phyloP scores from a whole-genome alignment of 2,797 vertebrate genomes.

The Ceryle rudis region DNA sequence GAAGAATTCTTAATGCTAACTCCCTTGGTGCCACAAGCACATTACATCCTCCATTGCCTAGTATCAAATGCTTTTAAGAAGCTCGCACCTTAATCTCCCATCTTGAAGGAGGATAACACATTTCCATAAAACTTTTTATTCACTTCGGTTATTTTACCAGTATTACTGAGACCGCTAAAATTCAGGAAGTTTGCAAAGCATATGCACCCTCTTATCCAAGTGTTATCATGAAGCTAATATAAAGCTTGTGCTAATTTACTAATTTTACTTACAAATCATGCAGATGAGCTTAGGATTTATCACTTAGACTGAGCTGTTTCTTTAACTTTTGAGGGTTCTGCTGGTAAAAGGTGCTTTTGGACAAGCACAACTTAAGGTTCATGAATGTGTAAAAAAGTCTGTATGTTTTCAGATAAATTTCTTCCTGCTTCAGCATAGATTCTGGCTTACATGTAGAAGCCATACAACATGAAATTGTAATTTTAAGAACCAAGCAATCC shows the following conservation, averaged over 20 bases:
- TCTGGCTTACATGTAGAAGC: background rate
- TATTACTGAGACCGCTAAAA: background rate
- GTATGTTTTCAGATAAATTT: background rate
- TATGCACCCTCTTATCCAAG: background rate
- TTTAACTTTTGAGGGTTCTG: background rate
- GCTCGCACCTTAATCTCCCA: background rate
- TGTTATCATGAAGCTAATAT: background rate
- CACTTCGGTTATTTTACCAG: background rate
- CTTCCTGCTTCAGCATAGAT: background rate
- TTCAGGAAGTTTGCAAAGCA: background rate
- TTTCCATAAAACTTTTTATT: background rate
- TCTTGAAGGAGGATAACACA: background rate
- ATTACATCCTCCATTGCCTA: background rate
- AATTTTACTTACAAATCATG: background rate
- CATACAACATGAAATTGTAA: background rate
- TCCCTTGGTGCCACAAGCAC: background rate
- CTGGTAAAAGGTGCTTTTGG: background rate
- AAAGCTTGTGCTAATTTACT: background rate
- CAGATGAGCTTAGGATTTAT: background rate
- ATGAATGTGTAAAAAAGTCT: rapidly evolving
- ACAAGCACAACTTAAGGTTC: background rate
- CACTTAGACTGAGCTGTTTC: background rate
- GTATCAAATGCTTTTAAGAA: background rate
- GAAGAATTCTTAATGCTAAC: background rate
- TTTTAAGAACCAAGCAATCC: background rate